Percentiles rank a stretch among this genome's conserved stretches.
Evolutionary conservation across 2,113 vertebrate genomes (phyloP).

Genomic region (Petroica traversi): DNA sequence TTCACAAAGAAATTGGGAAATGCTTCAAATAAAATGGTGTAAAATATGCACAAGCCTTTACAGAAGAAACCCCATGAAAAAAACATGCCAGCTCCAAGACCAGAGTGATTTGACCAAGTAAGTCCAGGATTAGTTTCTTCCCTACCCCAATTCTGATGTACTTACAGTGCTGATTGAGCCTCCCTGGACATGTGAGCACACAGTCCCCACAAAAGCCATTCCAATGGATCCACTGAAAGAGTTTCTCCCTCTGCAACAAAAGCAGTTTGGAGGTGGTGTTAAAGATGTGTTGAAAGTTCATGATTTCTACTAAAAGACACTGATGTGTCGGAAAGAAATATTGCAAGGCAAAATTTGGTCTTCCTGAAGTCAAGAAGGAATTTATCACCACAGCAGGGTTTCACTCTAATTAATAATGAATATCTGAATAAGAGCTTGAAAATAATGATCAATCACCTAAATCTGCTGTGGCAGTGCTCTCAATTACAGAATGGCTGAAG

Average conservation of each 20-base stretch:
- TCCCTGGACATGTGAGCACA: constrained; percentile 74
- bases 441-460: neutral
- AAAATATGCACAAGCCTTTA: neutral
- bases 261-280: neutral
- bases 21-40: too few relatives aligned
- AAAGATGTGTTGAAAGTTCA: neutral
- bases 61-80: neutral
- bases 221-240: constrained; percentile 74
- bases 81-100: neutral
- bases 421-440: neutral
- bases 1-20: too few relatives aligned
- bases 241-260: constrained; percentile 68
- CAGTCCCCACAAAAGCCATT: constrained; percentile 84
- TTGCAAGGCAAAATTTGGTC: neutral
- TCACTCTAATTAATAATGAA: neutral
- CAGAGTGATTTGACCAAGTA: neutral
- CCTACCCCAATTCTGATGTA: neutral
- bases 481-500: neutral
- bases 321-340: neutral
- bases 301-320: neutral
- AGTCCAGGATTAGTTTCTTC: neutral
- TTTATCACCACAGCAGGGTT: neutral
- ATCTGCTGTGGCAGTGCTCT: neutral
- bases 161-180: constrained; percentile 86
- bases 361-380: neutral